Percentiles rank a stretch among this genome's conserved stretches.
phyloP scores from a whole-genome alignment of 2,113 vertebrate genomes.

The Candoia aspera region DNA sequence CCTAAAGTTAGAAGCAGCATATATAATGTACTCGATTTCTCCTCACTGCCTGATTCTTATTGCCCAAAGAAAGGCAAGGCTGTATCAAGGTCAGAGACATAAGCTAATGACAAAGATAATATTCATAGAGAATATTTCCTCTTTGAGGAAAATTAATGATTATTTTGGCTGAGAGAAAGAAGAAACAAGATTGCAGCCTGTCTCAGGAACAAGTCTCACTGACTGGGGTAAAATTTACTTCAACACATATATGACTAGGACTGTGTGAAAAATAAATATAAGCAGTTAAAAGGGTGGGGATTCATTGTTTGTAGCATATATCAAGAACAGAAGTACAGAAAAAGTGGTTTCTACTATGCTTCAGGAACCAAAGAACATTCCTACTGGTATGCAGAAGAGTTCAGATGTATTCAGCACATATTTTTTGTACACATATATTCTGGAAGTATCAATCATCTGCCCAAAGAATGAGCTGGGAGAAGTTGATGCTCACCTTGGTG shows the following conservation, averaged over 20 bases:
- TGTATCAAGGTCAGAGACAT: not conserved
- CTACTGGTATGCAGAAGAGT: not conserved
- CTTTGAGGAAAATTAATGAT: not conserved
- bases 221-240: not conserved
- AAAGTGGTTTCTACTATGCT: not conserved
- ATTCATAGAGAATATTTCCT: too few relatives aligned
- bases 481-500: too few relatives aligned
- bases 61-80: slow-evolving; percentile 2
- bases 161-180: not conserved
- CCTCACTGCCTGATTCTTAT: slow-evolving; percentile 19
- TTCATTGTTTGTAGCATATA: not conserved
- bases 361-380: not conserved
- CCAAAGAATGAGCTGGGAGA: too few relatives aligned
- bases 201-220: not conserved
- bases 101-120: not conserved
- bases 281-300: not conserved
- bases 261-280: not conserved
- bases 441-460: too few relatives aligned
- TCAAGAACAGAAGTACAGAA: not conserved
- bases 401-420: not conserved
- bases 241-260: not conserved
- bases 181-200: not conserved
- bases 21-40: slow-evolving; percentile 21
- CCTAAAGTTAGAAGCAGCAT: not conserved
- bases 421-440: not conserved